Percentiles rank a stretch among this genome's conserved stretches.
These are phyloP conservation scores for Seira sanloemensis DNA, from an alignment of 2,888 invertebrate species.

Conservation along the genomic window DNA sequence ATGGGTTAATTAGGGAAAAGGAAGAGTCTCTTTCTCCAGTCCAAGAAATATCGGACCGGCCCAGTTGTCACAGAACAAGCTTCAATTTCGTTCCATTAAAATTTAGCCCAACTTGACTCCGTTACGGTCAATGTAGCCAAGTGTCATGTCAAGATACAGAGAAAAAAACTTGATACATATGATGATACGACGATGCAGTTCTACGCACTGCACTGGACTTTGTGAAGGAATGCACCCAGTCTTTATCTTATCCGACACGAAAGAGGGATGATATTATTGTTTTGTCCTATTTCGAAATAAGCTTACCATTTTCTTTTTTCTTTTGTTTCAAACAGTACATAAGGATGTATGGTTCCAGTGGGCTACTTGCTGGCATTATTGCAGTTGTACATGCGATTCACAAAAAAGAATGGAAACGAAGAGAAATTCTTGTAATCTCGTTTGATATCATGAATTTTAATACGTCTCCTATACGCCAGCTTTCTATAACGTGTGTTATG, in stretches of 20 bases:
- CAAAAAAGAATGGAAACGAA: no score
- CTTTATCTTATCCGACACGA: conserved; percentile 32
- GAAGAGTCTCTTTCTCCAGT: conserved; percentile 29
- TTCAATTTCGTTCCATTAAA: neutral
- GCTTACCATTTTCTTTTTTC: neutral
- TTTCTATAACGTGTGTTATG: neutral
- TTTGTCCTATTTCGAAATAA: neutral
- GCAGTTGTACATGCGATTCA: neutral
- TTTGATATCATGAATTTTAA: conserved; percentile 27
- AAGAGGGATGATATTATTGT: neutral
- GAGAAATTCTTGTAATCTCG: conserved; percentile 25
- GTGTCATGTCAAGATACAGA: neutral
- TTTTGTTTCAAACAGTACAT: neutral
- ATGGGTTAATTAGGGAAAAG: conserved; percentile 71
- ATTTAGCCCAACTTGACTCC: neutral
- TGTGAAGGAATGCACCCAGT: neutral
- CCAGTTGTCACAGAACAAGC: neutral
- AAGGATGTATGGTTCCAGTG: neutral
- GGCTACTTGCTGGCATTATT: neutral
- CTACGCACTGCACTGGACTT: neutral
- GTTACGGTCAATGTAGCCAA: neutral
- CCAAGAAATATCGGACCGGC: conserved; percentile 20
- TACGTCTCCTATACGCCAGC: neutral
- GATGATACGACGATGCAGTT: neutral
- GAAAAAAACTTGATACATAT: neutral